phyloP scores from a whole-genome alignment of 2,797 vertebrate genomes.

The Poecilia velifera region DNA sequence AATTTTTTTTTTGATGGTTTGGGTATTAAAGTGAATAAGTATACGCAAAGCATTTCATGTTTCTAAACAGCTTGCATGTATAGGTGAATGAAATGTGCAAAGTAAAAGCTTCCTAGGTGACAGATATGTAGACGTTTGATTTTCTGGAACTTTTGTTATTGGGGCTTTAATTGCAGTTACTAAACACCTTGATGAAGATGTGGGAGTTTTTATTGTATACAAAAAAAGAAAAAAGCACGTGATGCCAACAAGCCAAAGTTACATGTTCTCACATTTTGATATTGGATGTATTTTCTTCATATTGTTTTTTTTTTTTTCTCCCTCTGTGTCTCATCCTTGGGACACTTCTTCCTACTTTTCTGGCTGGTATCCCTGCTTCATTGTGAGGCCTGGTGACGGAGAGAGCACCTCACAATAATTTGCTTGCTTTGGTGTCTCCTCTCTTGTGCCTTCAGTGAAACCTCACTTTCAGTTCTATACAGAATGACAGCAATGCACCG shows the following conservation, averaged over 20 bases:
- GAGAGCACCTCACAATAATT: conserved; percentile 29
- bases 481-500: conserved; percentile 43
- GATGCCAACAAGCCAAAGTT: conserved; percentile 50
- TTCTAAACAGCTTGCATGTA: conserved; percentile 33
- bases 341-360: conserved; percentile 21
- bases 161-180: conserved; percentile 3
- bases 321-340: conserved; percentile 2
- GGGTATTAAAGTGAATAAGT: conserved; percentile 15
- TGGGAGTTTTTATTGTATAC: conserved; percentile 1
- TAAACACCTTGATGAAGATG: conserved; percentile 11
- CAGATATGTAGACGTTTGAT: conserved; percentile 12
- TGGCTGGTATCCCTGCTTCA: conserved; percentile 27
- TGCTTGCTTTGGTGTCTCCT: conserved; percentile 59
- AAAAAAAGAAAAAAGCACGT: background rate
- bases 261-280: conserved; percentile 20
- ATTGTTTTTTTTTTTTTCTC: conserved; percentile 2
- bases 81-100: conserved; percentile 16
- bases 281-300: conserved; percentile 1
- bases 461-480: conserved; percentile 62
- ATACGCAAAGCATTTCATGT: background rate
- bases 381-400: conserved; percentile 39
- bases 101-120: conserved; percentile 44
- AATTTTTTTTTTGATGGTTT: background rate
- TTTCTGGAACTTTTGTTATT: conserved; percentile 15
- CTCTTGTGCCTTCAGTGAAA: conserved; percentile 80